These are phyloP conservation scores for Trichacis sp. DNA, from an alignment of 2,888 invertebrate species.

Conservation along the genomic window DNA sequence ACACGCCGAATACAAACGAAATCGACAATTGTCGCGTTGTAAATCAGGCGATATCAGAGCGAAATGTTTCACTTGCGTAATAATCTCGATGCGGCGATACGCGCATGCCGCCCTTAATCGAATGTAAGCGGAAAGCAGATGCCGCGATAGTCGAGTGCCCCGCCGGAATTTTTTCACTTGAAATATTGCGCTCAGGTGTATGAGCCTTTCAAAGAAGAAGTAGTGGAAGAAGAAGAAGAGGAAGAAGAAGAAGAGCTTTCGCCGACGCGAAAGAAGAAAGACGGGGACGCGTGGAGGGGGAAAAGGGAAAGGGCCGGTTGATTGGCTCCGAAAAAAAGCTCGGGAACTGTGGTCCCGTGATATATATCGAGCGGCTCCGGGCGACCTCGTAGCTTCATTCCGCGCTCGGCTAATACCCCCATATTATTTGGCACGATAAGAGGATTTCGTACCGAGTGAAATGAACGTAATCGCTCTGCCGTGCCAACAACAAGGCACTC, in stretches of 20 bases:
- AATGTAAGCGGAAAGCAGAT: conserved; percentile 38
- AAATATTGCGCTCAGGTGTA: conserved; percentile 58
- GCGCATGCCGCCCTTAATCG: conserved; percentile 44
- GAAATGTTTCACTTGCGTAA: conserved; percentile 34
- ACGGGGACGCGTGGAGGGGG: conserved; percentile 32
- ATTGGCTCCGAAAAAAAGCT: conserved; percentile 64
- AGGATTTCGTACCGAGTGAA: conserved; percentile 54
- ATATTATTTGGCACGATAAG: conserved; percentile 39
- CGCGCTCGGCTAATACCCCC: conserved; percentile 51
- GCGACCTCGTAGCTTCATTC: conserved; percentile 14
- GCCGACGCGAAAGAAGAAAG: conserved; percentile 32
- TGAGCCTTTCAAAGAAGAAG: conserved; percentile 51
- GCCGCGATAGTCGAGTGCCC: conserved; percentile 37
- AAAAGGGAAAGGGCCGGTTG: conserved; percentile 52
- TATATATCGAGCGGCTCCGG: conserved; percentile 49
- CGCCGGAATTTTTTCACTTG: conserved; percentile 55
- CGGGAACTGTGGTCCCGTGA: conserved; percentile 53
- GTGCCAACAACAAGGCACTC: conserved; percentile 22
- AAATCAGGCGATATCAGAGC: conserved; percentile 27
- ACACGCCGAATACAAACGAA: too few relatives aligned
- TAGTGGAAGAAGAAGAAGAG: conserved; percentile 40
- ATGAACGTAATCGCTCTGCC: conserved; percentile 51
- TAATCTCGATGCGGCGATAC: conserved; percentile 46
- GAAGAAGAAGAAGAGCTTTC: conserved; percentile 42
- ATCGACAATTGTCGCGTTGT: conserved; percentile 15